Conservation (phyloP, 2,113 vertebrate species). For the Macquaria ambigua region DNA sequence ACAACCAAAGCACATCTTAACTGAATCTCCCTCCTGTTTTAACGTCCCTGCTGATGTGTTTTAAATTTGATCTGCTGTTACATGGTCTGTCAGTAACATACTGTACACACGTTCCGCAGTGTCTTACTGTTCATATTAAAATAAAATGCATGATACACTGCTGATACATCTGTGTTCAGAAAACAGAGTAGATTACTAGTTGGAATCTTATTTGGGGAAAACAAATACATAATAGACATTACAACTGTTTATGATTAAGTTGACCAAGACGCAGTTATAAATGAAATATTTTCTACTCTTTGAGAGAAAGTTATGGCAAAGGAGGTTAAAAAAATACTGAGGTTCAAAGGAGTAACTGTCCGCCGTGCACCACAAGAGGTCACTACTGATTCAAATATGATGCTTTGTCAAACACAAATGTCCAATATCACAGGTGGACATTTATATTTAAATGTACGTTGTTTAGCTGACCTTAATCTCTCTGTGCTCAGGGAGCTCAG, state of each 20-base stretch:
- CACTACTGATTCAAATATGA: constrained; percentile 25
- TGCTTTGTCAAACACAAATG: neutral
- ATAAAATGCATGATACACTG: too few relatives aligned
- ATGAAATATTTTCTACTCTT: neutral
- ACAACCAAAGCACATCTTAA: too few relatives aligned
- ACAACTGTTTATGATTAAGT: neutral
- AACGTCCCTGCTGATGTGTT: too few relatives aligned
- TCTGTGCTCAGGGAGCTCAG: too few relatives aligned
- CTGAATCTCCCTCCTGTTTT: too few relatives aligned
- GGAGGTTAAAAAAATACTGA: neutral
- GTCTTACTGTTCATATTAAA: too few relatives aligned
- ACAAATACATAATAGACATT: neutral
- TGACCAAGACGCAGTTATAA: neutral
- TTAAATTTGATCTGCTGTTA: neutral
- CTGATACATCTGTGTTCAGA: neutral
- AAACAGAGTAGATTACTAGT: neutral
- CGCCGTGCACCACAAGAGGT: constrained; percentile 43
- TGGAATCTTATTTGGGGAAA: neutral
- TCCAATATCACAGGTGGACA: neutral
- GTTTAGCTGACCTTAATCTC: neutral
- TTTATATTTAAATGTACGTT: neutral
- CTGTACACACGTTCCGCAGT: too few relatives aligned
- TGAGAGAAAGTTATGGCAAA: neutral
- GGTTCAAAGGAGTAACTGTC: too few relatives aligned
- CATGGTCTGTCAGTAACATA: too few relatives aligned